Base-by-base conservation (phyloP, 1,140 invertebrate species). In the Hestina assimilis region DNA sequence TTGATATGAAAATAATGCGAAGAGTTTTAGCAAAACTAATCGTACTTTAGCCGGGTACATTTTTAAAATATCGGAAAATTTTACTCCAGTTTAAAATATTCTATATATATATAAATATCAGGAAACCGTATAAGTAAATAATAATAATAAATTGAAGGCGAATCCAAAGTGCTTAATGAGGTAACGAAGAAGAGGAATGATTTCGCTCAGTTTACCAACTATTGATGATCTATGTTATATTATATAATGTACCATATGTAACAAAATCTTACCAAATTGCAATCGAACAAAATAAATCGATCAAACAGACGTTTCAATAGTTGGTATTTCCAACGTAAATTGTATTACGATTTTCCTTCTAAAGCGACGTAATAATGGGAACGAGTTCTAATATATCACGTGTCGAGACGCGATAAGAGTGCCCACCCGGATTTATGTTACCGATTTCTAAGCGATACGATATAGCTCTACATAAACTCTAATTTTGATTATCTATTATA, bases 401-500 rank as follows among this genome's bases (percentile, higher is more conserved):
- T 26, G 26, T 55, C 50, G 38, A 43, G 41, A 29, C 31, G 17
- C 70, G 73, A 72, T 79, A 79, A 73, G 53, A 67, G 53, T 63
- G 55, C 62, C 66, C 59, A 54, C 24, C 24, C 14, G 59, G 75
- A 78, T 75, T 78, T 75, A 78, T 75, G 66, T 69, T 55, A 28
- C 50, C 54, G 66, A 74, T 77, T 72, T 45, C 57, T 59, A 53
- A 59, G 12, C 43, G 57, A 59, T 59, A 59, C 43, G 31, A 35
- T 42, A 31, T 41, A 12, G 33, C 28, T n/a, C 29, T 55, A 20
- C 40, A 40, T 40, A 31, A 24, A 19, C 42, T 17, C 47, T 55
- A 38, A 55, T 51, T 38, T 51, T 24, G 9, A 17, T 40, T 47
- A 40, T 55, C 47, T 55, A 55, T 55, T 55, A n/a, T n/a, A n/a